Evolutionary conservation across 2,888 invertebrate genomes (phyloP).

Genomic region (Hyalella azteca): DNA sequence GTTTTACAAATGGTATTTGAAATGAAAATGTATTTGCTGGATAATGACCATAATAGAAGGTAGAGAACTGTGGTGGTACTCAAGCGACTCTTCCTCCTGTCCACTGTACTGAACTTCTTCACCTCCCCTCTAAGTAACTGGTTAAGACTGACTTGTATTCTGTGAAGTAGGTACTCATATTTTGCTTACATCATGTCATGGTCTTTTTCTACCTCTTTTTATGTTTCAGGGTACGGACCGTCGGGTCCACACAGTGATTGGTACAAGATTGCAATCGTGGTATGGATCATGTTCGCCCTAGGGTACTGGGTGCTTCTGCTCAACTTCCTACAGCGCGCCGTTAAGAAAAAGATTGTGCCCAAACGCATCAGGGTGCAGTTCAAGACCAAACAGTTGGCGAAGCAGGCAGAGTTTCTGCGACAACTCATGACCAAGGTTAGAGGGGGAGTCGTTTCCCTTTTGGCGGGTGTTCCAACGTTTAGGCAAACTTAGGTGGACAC

Average conservation of each 20-base stretch:
- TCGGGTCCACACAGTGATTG: constrained; percentile 23
- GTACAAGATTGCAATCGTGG: constrained; percentile 48
- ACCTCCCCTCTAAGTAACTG: no score
- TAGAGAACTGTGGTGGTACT: no score
- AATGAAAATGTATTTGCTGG: no score
- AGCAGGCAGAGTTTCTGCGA: constrained; percentile 52
- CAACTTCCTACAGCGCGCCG: constrained; percentile 54
- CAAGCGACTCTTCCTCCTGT: no score
- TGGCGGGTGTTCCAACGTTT: background rate
- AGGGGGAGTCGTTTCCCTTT: background rate
- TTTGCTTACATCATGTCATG: no score
- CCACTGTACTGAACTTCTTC: no score
- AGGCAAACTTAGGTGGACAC: background rate
- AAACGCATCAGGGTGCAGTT: constrained; percentile 39
- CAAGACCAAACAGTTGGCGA: constrained; percentile 40
- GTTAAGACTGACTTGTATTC: no score
- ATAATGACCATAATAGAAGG: no score
- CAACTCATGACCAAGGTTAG: constrained; percentile 50
- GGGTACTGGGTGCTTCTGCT: constrained; percentile 56
- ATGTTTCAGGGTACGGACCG: constrained; percentile 41
- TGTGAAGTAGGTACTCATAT: no score
- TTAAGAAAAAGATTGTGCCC: constrained; percentile 47
- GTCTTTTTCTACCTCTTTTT: no score
- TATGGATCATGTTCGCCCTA: constrained; percentile 55
- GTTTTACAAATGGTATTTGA: no score